Base-by-base conservation (phyloP, 2,888 invertebrate species). In the Idaea straminata region DNA sequence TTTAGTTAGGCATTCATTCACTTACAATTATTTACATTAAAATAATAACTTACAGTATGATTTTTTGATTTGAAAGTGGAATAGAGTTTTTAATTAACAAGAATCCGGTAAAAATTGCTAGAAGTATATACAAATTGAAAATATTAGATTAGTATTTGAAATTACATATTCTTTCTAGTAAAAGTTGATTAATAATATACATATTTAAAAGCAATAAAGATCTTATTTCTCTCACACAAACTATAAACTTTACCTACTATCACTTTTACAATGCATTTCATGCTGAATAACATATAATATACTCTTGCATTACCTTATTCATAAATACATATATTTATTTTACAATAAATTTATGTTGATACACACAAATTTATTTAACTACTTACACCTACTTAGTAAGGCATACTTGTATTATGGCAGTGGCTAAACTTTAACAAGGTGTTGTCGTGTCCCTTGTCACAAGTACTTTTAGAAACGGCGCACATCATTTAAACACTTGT, bases 191-290 rank as follows among this genome's bases (percentile, higher is more conserved):
- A 47, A 13, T 6, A 47, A 47, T 6, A 38, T 10, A 7, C 3
- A 47, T 7, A 47, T 47, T 47, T 1, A 47, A 47, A 10, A 7
- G 13, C 7, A 47, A 36, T 10, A 36, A 36, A 47, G 13, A 47
- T 13, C 47, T 47, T 47, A 47, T 10, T 47, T 4, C 7, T 47
- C 7, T 66, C 35, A 65, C 60, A 35, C 60, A 62, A 62, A 65
- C 13, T 15, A 38, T 47, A 38, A 61, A 58, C 5, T 25, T 15
- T 35, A 15, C 25, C 25, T 25, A 25, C 47, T 47, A 47, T 47
- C 47, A 47, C 47, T 47, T 47, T 47, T 47, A 47, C 47, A 65
- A 64, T 61, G 70, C 70, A 73, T 70, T 72, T 66, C 62, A 72
- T 71, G 70, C 69, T 67, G 69, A 62, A 63, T 65, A 67, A 57